phyloP scores from a whole-genome alignment of 92 coral and sea anemone genomes.

The Plumapathes pennacea region DNA sequence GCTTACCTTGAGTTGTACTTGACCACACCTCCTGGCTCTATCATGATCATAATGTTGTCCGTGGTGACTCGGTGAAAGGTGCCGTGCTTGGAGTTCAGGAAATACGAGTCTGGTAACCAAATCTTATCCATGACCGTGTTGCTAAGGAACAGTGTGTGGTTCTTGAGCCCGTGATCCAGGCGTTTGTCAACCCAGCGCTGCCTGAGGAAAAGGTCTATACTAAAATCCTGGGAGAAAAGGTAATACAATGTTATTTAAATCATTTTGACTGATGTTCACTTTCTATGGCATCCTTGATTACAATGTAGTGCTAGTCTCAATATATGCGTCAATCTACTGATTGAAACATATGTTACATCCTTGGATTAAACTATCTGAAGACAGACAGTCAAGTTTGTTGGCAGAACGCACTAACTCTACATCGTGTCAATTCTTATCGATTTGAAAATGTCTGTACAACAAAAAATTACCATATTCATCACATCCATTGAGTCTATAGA shows the following conservation, averaged over 20 bases:
- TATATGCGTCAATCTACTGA: too few relatives aligned
- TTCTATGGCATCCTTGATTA: too few relatives aligned
- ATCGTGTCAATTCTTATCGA: too few relatives aligned
- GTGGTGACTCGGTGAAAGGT: conserved; percentile 90
- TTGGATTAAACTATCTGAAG: too few relatives aligned
- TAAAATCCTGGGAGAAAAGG: conserved; percentile 72
- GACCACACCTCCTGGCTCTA: conserved; percentile 76
- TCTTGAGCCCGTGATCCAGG: conserved; percentile 80
- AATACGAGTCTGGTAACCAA: conserved; percentile 98
- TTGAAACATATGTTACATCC: too few relatives aligned
- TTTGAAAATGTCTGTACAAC: too few relatives aligned
- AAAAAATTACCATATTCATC: conserved; percentile 67
- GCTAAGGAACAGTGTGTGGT: conserved; percentile 75
- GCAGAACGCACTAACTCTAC: too few relatives aligned
- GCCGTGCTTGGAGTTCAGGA: conserved; percentile 93
- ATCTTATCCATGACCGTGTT: conserved; percentile 83
- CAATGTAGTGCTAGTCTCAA: too few relatives aligned
- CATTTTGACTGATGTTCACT: too few relatives aligned
- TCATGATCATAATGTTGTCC: conserved; percentile 87
- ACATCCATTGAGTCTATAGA: conserved; percentile 65
- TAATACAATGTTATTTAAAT: too few relatives aligned
- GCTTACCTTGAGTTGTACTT: conserved; percentile 82
- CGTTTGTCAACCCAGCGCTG: conserved; percentile 91
- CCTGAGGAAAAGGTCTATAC: conserved; percentile 82
- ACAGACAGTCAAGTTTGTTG: too few relatives aligned